phyloP scores from a whole-genome alignment of 2,113 vertebrate genomes.

The Cichladusa arquata region DNA sequence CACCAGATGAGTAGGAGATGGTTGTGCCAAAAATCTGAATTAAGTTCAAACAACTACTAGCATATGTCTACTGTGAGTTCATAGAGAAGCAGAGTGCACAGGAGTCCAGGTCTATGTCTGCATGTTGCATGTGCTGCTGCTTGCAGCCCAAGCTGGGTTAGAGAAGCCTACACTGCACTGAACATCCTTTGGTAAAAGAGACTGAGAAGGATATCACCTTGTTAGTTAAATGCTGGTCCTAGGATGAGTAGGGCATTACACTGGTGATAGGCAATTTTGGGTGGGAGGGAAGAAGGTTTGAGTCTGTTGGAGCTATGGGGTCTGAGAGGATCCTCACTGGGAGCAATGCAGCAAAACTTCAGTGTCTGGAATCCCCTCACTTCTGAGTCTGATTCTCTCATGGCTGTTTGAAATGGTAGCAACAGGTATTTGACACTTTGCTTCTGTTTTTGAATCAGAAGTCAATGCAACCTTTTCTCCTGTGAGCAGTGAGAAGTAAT shows the following conservation, averaged over 20 bases:
- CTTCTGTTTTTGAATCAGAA: not conserved
- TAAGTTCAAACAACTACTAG: not conserved
- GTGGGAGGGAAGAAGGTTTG: not conserved
- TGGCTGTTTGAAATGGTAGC: not conserved
- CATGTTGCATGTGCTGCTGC: fast-evolving
- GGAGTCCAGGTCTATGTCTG: not conserved
- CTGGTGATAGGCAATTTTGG: not conserved
- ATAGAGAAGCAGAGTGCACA: not conserved
- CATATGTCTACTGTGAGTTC: not conserved
- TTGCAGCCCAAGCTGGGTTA: not conserved
- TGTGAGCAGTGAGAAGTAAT: not conserved
- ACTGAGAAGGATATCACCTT: not conserved
- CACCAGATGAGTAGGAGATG: not conserved
- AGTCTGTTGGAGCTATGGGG: not conserved
- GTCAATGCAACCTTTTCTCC: not conserved
- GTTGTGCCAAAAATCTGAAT: not conserved
- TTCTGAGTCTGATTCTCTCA: not conserved
- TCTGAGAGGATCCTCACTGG: fast-evolving
- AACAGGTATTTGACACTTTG: not conserved
- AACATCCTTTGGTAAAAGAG: not conserved
- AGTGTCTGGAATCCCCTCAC: not conserved
- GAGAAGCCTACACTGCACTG: not conserved
- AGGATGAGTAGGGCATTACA: fast-evolving
- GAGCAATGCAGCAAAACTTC: not conserved
- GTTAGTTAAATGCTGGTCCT: not conserved